Evolutionary conservation across 2,888 invertebrate genomes (phyloP), one percentile per base, ranked within the genome.

Genomic region (Drosophila aldrichi): DNA sequence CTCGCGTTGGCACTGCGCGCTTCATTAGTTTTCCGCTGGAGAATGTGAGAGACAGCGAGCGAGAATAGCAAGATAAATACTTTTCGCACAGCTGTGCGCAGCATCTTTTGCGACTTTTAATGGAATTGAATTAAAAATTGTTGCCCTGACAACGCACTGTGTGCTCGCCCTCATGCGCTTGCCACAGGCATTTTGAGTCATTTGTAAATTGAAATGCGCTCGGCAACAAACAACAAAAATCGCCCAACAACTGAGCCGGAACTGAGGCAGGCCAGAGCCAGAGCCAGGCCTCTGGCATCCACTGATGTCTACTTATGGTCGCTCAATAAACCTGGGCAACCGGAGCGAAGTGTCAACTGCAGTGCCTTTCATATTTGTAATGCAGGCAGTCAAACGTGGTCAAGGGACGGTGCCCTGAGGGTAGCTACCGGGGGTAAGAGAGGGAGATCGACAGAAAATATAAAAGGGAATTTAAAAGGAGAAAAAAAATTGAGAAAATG

Each of bases 81-180:
- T 82, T 76, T 81, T 73, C 49, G 78, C 89, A 81, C 82, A 79
- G 80, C 87, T 82, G 87, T 67, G 77, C 60, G 51, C 59, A 72
- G 58, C 65, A 59, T 76, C 76, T 76, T 74, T 82, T 64, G 74
- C 77, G 74, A 82, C 78, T 80, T 74, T 81, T 87, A 88, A 90
- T 85, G 81, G 86, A 79, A 88, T 88, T 88, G 82, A 87, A 90
- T 88, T 87, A 90, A 87, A 85, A 85, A 78, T 72, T 81, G 82
- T 78, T 84, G 67, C 77, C 79, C 72, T 81, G 76, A 67, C 77
- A 77, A 67, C 66, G 58, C 57, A 63, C 68, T 63, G 62, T 34
- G 58, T 34, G 32, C 12, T 16, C 41, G 18, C 43, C 56, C 60
- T 14, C 51, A 55, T 56, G 43, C 41, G 38, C 64, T 73, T 55